phyloP scores from a whole-genome alignment of 2,888 invertebrate species.

The Cheilosia urbana region DNA sequence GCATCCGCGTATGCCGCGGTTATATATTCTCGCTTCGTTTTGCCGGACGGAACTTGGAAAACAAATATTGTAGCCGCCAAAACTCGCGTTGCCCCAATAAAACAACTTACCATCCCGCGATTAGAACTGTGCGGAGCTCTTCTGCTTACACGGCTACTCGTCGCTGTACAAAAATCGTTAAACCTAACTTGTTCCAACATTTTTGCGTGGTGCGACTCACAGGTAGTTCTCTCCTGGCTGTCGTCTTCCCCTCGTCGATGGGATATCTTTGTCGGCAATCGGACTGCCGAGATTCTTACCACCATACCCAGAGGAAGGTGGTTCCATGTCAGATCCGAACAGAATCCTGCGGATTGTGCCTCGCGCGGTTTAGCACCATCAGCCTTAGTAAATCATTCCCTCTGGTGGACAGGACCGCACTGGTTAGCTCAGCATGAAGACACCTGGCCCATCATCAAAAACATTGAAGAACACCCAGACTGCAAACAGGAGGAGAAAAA shows the following conservation, averaged over 20 bases:
- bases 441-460: slow-evolving; percentile 9
- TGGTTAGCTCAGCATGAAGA: slow-evolving; percentile 33
- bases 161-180: slow-evolving; percentile 31
- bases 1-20: slow-evolving; percentile 5
- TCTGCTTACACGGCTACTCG: slow-evolving; percentile 38
- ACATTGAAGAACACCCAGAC: neutral
- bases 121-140: slow-evolving; percentile 52
- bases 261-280: slow-evolving; percentile 65
- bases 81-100: slow-evolving; percentile 32
- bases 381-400: slow-evolving; percentile 16
- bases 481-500: slow-evolving; percentile 5
- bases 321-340: slow-evolving; percentile 61
- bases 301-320: slow-evolving; percentile 53
- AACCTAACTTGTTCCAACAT: slow-evolving; percentile 30
- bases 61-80: slow-evolving; percentile 24
- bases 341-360: slow-evolving; percentile 76
- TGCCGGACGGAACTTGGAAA: neutral
- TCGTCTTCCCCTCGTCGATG: slow-evolving; percentile 62
- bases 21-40: slow-evolving; percentile 11
- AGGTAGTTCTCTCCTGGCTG: slow-evolving; percentile 78
- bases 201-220: slow-evolving; percentile 77
- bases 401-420: slow-evolving; percentile 69
- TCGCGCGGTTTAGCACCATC: slow-evolving; percentile 68
- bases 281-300: slow-evolving; percentile 63
- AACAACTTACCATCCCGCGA: slow-evolving; percentile 45